Evolutionary conservation across 2,113 vertebrate genomes (phyloP).

Genomic region (Chitala chitala): DNA sequence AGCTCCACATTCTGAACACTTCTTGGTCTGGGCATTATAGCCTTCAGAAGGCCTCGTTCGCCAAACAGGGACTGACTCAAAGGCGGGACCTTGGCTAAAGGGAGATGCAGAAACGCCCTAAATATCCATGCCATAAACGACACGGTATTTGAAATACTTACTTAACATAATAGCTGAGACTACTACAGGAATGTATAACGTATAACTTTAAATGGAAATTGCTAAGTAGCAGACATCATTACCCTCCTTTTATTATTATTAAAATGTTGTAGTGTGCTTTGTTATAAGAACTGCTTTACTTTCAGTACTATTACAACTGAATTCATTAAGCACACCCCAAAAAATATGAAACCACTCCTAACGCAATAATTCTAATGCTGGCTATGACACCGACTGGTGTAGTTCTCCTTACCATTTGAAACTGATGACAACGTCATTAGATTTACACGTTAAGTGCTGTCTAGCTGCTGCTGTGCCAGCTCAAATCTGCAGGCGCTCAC

Average conservation of each 20-base stretch:
- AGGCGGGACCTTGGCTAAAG: neutral
- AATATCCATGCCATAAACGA: neutral
- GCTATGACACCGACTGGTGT: neutral
- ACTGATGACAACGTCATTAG: neutral
- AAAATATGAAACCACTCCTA: neutral
- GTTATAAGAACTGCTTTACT: neutral
- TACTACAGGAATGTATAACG: neutral
- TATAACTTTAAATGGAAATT: no score
- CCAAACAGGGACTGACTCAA: neutral
- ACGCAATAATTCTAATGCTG: neutral
- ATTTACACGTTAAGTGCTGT: neutral
- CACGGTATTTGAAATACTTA: neutral
- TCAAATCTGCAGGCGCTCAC: conserved; percentile 53
- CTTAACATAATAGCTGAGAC: neutral
- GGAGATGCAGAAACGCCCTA: neutral
- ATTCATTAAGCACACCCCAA: neutral
- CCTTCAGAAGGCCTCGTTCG: neutral
- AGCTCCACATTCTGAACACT: conserved; percentile 30
- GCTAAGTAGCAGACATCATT: neutral
- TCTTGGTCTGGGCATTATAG: neutral
- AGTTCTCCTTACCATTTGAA: neutral
- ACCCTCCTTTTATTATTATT: neutral
- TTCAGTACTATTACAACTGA: neutral
- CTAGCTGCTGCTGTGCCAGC: neutral
- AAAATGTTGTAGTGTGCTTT: neutral